phyloP scores from a whole-genome alignment of 1,140 invertebrate species.

The Lordiphosa clarofinis region DNA sequence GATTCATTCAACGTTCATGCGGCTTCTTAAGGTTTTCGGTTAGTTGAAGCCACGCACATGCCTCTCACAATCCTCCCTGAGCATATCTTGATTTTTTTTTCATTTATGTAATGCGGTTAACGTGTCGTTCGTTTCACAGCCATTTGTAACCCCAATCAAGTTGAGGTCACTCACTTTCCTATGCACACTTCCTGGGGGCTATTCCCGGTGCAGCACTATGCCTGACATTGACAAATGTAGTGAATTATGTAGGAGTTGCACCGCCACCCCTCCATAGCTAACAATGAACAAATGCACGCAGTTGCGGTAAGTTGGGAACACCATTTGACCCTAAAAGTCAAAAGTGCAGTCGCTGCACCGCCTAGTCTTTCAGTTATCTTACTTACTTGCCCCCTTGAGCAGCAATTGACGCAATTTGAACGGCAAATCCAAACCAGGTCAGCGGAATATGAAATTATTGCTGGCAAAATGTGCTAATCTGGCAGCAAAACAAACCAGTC shows the following conservation, averaged over 20 bases:
- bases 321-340: conserved; percentile 13
- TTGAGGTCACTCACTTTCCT: conserved; percentile 19
- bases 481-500: conserved; percentile 12
- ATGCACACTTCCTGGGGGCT: conserved; percentile 11
- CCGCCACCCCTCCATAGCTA: neutral
- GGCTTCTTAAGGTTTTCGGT: conserved; percentile 13
- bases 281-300: neutral
- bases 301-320: conserved; percentile 1
- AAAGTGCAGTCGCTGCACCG: conserved; percentile 5
- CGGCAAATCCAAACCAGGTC: conserved; percentile 31
- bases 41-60: conserved; percentile 8
- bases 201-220: neutral
- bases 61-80: conserved; percentile 6
- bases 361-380: neutral
- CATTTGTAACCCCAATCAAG: conserved; percentile 20
- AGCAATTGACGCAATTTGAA: conserved; percentile 33
- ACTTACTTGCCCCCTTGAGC: conserved; percentile 5
- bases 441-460: conserved; percentile 27
- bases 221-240: conserved; percentile 16
- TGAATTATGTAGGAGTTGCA: conserved; percentile 13
- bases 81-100: neutral
- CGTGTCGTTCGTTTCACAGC: conserved; percentile 10
- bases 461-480: conserved; percentile 19
- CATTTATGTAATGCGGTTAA: conserved; percentile 5
- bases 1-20: conserved; percentile 12